Evolutionary conservation across 1,140 invertebrate genomes (phyloP).

Genomic region (Saccostrea glomerata): DNA sequence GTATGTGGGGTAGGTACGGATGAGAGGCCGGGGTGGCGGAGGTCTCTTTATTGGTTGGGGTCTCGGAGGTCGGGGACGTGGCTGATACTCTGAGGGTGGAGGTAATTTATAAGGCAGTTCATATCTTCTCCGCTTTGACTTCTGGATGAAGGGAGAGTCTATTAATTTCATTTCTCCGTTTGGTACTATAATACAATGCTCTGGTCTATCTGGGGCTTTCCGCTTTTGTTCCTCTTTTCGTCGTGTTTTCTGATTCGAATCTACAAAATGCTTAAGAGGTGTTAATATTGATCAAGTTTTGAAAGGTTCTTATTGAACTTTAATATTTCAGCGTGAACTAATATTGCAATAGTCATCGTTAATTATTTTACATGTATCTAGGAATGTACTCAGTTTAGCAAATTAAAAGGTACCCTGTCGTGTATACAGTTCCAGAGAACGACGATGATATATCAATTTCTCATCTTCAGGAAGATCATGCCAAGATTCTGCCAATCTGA

Average conservation of each 20-base stretch:
- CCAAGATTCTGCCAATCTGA: background rate
- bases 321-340: no score
- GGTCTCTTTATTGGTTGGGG: background rate
- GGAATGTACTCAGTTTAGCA: no score
- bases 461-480: slow-evolving; percentile 5
- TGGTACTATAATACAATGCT: background rate
- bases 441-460: slow-evolving; percentile 26
- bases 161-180: background rate
- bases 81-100: background rate
- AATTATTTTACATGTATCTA: no score
- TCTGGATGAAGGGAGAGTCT: slow-evolving; percentile 38
- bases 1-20: slow-evolving; percentile 13
- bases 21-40: background rate
- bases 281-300: background rate
- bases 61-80: background rate
- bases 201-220: background rate
- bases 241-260: background rate
- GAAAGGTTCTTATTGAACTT: background rate
- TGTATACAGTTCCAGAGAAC: background rate
- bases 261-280: background rate
- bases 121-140: slow-evolving; percentile 37
- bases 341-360: no score
- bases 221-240: slow-evolving; percentile 3
- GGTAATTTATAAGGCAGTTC: slow-evolving; percentile 19
- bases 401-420: no score